Evolutionary conservation across 2,113 vertebrate genomes (phyloP).

Genomic region (Oreochromis spilurus): DNA sequence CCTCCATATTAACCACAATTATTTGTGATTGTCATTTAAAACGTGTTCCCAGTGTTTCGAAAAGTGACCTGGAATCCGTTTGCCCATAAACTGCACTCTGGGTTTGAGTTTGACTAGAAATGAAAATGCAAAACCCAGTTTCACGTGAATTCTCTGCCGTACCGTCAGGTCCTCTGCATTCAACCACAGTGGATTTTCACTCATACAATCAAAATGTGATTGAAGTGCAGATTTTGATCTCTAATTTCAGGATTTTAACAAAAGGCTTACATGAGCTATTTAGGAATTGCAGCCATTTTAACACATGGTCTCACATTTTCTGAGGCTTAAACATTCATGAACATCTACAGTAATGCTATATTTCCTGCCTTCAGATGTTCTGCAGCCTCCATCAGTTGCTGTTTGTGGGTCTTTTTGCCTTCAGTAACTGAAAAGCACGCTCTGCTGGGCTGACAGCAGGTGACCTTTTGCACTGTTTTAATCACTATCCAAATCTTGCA

Average conservation of each 20-base stretch:
- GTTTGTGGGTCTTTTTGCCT: neutral
- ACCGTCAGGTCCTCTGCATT: accelerated
- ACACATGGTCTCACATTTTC: neutral
- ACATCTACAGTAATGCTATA: neutral
- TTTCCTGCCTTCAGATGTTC: neutral
- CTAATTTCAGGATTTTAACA: neutral
- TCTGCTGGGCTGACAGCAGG: neutral
- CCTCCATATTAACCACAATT: neutral
- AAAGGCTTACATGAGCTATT: neutral
- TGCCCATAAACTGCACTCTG: neutral
- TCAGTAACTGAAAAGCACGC: neutral
- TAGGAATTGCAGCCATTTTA: neutral
- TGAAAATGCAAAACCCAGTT: neutral
- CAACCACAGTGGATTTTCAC: neutral
- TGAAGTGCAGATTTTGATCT: neutral
- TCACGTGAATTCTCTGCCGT: neutral
- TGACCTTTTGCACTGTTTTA: neutral
- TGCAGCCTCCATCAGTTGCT: neutral
- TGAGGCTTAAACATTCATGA: neutral
- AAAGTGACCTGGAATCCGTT: neutral
- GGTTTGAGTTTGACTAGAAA: neutral
- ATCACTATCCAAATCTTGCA: neutral
- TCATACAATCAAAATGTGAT: neutral
- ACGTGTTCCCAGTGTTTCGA: neutral
- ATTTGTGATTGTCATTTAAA: neutral